phyloP scores from a whole-genome alignment of 2,888 invertebrate genomes.

The Drosophila acutilabella region DNA sequence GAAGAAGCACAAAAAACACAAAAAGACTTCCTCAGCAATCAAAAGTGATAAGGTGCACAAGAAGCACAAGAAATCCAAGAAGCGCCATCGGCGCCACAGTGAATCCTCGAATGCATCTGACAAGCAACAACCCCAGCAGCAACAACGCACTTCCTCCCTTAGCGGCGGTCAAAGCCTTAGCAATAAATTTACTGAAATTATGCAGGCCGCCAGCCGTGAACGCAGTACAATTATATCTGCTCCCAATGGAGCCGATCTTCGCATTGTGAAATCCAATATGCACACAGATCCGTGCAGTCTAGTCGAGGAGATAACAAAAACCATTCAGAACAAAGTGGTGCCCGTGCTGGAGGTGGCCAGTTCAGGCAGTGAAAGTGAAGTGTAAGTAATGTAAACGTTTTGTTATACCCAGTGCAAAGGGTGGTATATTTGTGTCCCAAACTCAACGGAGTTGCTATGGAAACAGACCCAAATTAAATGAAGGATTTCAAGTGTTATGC shows the following conservation, averaged over 20 bases:
- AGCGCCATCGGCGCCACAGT: conserved; percentile 86
- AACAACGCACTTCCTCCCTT: conserved; percentile 58
- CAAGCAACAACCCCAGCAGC: conserved; percentile 57
- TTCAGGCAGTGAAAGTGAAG: conserved; percentile 89
- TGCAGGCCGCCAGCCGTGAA: conserved; percentile 80
- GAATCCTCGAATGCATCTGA: conserved; percentile 79
- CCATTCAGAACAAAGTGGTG: conserved; percentile 83
- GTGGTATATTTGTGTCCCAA: not conserved
- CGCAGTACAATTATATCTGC: conserved; percentile 69
- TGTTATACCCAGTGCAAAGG: not conserved
- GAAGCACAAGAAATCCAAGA: conserved; percentile 86
- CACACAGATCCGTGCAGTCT: conserved; percentile 86
- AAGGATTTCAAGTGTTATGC: too few species aligned
- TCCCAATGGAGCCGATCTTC: conserved; percentile 77
- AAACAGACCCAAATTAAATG: not conserved
- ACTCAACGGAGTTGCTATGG: not conserved
- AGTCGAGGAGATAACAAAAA: conserved; percentile 86
- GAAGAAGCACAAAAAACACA: conserved; percentile 90
- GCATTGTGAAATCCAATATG: conserved; percentile 78
- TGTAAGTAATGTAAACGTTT: conserved; percentile 75
- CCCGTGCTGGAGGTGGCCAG: conserved; percentile 88
- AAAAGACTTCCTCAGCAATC: conserved; percentile 85
- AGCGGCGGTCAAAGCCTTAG: conserved; percentile 68
- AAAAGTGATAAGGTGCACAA: conserved; percentile 85
- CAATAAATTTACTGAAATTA: conserved; percentile 84